Percentiles rank a stretch among this genome's conserved stretches.
These are phyloP conservation scores for Tyrannus savana DNA, from an alignment of 2,113 vertebrate species.

Conservation along the genomic window DNA sequence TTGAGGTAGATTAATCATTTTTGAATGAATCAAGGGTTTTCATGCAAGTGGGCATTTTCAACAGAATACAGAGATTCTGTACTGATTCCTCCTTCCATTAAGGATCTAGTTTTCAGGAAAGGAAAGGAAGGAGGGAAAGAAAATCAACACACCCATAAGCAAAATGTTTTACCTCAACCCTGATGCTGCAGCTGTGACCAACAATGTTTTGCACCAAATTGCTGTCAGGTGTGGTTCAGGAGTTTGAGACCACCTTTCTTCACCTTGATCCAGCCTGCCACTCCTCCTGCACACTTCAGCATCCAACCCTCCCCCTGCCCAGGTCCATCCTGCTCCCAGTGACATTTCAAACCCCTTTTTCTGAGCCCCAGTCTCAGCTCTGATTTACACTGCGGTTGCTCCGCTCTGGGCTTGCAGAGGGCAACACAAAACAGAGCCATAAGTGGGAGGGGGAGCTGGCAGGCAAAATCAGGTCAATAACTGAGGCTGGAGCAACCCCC, in stretches of 20 bases:
- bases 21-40: neutral
- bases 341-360: neutral
- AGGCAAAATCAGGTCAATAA: slow-evolving; percentile 1
- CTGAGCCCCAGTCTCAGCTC: neutral
- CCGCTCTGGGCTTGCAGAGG: neutral
- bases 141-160: neutral
- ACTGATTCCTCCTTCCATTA: neutral
- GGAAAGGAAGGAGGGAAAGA: neutral
- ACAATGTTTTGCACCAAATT: neutral
- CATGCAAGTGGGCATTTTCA: neutral
- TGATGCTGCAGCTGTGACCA: neutral
- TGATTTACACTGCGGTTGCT: neutral
- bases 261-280: neutral
- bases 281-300: neutral
- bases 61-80: neutral
- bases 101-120: neutral
- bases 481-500: neutral
- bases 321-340: neutral
- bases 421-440: neutral
- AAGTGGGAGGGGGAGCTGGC: neutral
- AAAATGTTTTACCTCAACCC: neutral
- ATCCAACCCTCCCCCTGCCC: neutral
- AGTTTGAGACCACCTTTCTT: neutral
- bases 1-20: neutral
- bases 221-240: neutral